Base-by-base conservation (phyloP, 2,113 vertebrate genomes). In the Columba janthina region DNA sequence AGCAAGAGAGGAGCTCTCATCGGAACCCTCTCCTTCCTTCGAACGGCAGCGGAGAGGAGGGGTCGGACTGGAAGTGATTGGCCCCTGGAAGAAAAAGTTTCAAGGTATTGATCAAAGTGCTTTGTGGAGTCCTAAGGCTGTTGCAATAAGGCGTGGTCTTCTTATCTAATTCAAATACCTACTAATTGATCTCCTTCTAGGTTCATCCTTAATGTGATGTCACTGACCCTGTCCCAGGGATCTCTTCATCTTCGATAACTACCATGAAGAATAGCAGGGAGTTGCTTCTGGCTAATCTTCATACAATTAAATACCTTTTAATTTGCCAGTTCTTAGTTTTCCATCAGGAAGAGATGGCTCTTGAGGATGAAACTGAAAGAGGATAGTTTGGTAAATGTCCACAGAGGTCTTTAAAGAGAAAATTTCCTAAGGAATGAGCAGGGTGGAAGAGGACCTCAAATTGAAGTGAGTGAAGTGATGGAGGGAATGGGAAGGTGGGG, bases 1-100 rank as follows among this genome's bases (percentile, higher is more conserved):
- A 14, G 61, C 5, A 32, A 18, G 25, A 71, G 10, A 15, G 26
- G 10, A 11, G 3, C 1, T 85, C 3, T 32, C 20, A 26, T 67
- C 34, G 34, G 44, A 81, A 34, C 44, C 0, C 3, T 18, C 42
- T 38, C 28, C 25, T 84, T 50, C 8, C 0, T 6, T 56, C 44
- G 8, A n/a, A 60, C 5, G 16, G 4, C 26, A n/a, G 22, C 19
- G 1, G 64, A 34, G 34, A 29, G 25, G 28, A 40, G 69, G 24
- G 26, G 19, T 38, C 62, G 75, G n/a, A 17, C 12, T 46, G 51
- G 61, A 67, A 48, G 18, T 29, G 50, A 28, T 44, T 15, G 14
- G 31, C n/a, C 17, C 10, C 17, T 53, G 34, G 24, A 89, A 91
- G 14, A 66, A 0, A 11, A 89, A 79, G 40, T 82, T 76, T 76